Base-by-base conservation (phyloP, 1,140 invertebrate genomes). In the Argopecten irradians region DNA sequence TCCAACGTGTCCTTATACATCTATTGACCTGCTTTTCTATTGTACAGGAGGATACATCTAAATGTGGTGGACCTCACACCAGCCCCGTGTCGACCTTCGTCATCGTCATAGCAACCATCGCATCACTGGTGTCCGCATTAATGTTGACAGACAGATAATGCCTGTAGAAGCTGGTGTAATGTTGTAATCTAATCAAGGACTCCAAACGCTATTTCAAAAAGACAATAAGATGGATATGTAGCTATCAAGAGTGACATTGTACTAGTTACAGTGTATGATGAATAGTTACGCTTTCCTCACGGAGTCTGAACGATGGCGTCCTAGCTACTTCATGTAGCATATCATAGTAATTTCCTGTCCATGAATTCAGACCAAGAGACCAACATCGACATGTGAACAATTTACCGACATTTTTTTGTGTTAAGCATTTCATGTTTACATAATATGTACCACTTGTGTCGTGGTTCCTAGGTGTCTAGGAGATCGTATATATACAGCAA, bases 11-110 rank as follows among this genome's bases (percentile, higher is more conserved):
- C 8, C n/a, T 34, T 82, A 8, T 19, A 13, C 19, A 22, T 71
- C 7, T 46, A 83, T 19, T 88, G 5, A 22, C 28, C 11, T 19
- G 22, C 36, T 33, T 84, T 88, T 83, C 19, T 85, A n/a, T 91
- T 32, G 90, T 89, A 34, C 41, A 91, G 91, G 91, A 91, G 86
- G 86, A 92, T 85, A 85, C 82, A 43, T n/a, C 83, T 13, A 89
- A 87, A 32, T 92, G 91, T 89, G 82, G 89, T 34, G 91, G 87
- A 28, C 87, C 91, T 13, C 34, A 89, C 9, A 87, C 91, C 11
- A 88, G 89, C 46, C 91, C 88, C 19, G 87, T 91, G 28, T 92
- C 91, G 83, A 83, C 88, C 2, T 33, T 86, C 13, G 71, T 90
- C 14, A 87, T 90, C 22, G 13, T 89, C 32, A 33, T 92, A 16